Evolutionary conservation across 2,888 invertebrate genomes (phyloP).

Genomic region (Acronicta alni): DNA sequence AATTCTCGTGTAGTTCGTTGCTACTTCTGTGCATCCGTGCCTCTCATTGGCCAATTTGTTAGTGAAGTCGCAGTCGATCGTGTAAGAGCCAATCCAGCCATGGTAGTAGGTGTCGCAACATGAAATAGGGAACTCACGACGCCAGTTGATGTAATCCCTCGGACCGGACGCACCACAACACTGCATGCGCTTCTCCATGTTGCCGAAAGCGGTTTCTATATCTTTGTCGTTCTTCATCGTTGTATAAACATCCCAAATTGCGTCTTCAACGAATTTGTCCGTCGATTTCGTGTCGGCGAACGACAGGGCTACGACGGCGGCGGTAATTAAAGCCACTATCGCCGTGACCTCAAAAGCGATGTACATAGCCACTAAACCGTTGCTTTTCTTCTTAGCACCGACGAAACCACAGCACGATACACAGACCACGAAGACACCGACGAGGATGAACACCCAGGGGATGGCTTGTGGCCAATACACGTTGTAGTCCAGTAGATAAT

Average conservation of each 20-base stretch:
- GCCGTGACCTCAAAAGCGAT: constrained; percentile 67
- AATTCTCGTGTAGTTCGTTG: constrained; percentile 76
- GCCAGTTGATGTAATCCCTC: constrained; percentile 81
- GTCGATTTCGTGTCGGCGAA: constrained; percentile 77
- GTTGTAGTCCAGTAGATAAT: constrained; percentile 81
- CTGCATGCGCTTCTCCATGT: constrained; percentile 77
- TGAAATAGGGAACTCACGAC: constrained; percentile 76
- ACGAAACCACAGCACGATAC: constrained; percentile 76
- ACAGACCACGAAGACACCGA: constrained; percentile 72
- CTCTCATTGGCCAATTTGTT: constrained; percentile 83
- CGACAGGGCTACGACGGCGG: constrained; percentile 73
- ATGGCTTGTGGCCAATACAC: constrained; percentile 85
- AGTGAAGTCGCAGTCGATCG: constrained; percentile 79
- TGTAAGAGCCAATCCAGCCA: constrained; percentile 74
- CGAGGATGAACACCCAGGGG: constrained; percentile 82
- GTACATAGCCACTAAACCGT: constrained; percentile 69
- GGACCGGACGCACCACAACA: constrained; percentile 83
- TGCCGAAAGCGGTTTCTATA: constrained; percentile 69
- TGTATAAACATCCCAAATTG: constrained; percentile 81
- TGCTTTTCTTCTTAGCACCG: constrained; percentile 72
- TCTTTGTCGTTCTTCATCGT: constrained; percentile 71
- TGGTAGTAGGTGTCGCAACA: constrained; percentile 83
- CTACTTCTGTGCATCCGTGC: constrained; percentile 80
- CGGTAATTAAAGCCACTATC: constrained; percentile 65
- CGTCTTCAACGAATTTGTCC: constrained; percentile 79